Base-by-base conservation (phyloP, 2,113 vertebrate species). In the Platichthys flesus region DNA sequence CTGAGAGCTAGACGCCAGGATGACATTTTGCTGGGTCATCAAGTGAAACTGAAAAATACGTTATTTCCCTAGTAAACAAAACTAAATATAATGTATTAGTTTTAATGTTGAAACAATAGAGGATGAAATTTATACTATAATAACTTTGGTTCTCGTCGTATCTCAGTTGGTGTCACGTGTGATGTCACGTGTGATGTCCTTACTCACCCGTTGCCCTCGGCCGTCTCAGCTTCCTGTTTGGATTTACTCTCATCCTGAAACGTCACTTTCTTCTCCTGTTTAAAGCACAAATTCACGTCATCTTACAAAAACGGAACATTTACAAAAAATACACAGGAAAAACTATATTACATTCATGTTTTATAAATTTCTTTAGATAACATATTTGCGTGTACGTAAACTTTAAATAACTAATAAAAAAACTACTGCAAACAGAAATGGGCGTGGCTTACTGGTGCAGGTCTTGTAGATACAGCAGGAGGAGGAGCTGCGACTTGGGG, bases 221-320 rank as follows among this genome's bases (percentile, higher is more conserved):
- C 24, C 24, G 24, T 24, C 24, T 24, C 24, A 2, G 24, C 24
- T 24, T 24, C 24, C 24, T 24, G 24, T 24, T 24, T 24, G 24
- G 24, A 24, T 24, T 1, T 78, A 18, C 45, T 14, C 23, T 92
- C 85, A 5, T 91, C 90, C 26, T 91, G 77, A 78, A 93, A 85
- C 2, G 35, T 84, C 49, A 81, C 89, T 81, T 90, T 92, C 63
- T 85, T 91, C n/a, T 90, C 93, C 94, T 95, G 83, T 58, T 63
- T 9, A 28, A 58, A 63, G 20, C 37, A 80, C 23, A 71, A 61
- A 26, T 15, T 47, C 1, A 52, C 2, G 1, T 31, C 31, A 31
- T 31, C 31, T 31, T 31, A 58, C 3, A 14, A 23, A 47, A 14
- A 14, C 12, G 12, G 12, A 8, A 8, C n/a, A 52, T n/a, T 8